Evolutionary conservation across 2,888 invertebrate species (phyloP).

Genomic region (Plutella xylostella): DNA sequence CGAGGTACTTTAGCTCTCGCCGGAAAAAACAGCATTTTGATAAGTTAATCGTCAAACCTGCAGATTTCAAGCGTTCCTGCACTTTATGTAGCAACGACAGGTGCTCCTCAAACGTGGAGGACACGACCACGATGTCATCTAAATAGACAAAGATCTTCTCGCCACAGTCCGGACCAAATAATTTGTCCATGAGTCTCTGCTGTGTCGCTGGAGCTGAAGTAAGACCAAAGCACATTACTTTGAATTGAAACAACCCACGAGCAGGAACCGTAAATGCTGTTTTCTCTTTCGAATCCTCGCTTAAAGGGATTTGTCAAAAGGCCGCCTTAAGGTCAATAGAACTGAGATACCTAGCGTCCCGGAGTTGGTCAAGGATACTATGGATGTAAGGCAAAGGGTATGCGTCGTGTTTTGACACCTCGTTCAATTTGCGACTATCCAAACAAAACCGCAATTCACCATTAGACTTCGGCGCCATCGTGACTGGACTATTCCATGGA

Average conservation of each 20-base stretch:
- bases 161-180: not conserved
- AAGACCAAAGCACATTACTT: too few species aligned
- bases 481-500: not conserved
- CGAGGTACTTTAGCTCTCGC: conserved; percentile 24
- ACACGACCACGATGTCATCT: conserved; percentile 19
- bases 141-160: conserved; percentile 13
- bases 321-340: not conserved
- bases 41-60: conserved; percentile 20
- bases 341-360: not conserved
- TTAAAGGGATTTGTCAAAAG: not conserved
- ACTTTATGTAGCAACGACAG: not conserved
- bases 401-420: not conserved
- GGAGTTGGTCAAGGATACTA: not conserved
- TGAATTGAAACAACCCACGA: too few species aligned
- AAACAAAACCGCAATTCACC: too few species aligned
- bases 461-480: not conserved
- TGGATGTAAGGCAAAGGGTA: not conserved
- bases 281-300: too few species aligned
- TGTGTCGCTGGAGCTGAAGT: too few species aligned
- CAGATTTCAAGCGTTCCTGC: not conserved
- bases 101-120: conserved; percentile 16
- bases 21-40: conserved; percentile 24
- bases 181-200: conserved; percentile 1
- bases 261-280: too few species aligned
- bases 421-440: too few species aligned